These are phyloP conservation scores for Nothocercus nigrocapillus DNA, from an alignment of 2,113 vertebrate species.

Conservation along the genomic window DNA sequence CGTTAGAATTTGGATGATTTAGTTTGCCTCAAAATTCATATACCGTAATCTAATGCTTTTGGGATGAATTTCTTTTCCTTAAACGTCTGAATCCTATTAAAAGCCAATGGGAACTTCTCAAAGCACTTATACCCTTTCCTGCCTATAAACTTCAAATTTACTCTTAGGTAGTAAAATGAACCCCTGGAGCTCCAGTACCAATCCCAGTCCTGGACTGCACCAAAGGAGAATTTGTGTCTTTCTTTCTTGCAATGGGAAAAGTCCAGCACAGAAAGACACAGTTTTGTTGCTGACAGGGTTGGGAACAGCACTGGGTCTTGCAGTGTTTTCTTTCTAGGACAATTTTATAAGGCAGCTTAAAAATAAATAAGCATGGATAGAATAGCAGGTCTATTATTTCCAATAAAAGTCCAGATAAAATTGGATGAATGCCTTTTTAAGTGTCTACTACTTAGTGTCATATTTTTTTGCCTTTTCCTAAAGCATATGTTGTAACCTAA, in stretches of 20 bases:
- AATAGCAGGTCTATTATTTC: not conserved
- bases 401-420: fast-evolving
- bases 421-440: not conserved
- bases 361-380: fast-evolving
- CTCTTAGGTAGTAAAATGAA: not conserved
- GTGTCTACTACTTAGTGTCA: too few species aligned
- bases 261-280: fast-evolving
- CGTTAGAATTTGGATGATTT: not conserved
- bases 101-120: not conserved
- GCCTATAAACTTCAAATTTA: not conserved
- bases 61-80: not conserved
- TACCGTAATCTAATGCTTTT: not conserved
- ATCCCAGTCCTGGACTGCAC: not conserved
- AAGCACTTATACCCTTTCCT: not conserved
- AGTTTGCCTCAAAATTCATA: not conserved
- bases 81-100: not conserved
- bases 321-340: not conserved
- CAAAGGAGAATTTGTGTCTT: fast-evolving
- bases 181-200: not conserved
- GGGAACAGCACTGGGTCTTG: fast-evolving
- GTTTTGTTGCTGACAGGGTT: fast-evolving
- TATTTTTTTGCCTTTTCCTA: not conserved
- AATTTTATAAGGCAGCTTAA: not conserved
- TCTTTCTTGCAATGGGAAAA: not conserved
- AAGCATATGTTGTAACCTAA: not conserved